phyloP scores from a whole-genome alignment of 2,113 vertebrate genomes.

The Ochotona curzoniae region DNA sequence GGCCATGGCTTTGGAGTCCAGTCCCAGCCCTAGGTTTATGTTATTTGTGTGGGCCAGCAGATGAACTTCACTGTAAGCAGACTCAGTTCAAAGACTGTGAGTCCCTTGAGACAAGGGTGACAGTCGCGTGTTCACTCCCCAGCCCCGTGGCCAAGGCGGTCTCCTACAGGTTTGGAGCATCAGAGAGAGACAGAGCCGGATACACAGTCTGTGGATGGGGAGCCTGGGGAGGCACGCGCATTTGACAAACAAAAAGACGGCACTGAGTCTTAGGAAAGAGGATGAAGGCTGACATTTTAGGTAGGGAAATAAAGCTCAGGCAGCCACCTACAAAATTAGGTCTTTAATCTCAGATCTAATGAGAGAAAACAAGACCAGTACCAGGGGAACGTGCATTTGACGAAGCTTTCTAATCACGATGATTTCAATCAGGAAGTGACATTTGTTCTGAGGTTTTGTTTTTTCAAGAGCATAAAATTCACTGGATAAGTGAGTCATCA shows the following conservation, averaged over 20 bases:
- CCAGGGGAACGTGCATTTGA: too few species aligned
- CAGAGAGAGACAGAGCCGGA: background rate
- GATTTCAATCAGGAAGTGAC: background rate
- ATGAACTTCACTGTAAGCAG: too few species aligned
- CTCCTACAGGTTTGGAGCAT: background rate
- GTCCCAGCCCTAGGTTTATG: too few species aligned
- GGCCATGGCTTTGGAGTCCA: too few species aligned
- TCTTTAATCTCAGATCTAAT: background rate
- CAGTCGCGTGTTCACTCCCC: background rate
- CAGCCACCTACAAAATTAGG: background rate
- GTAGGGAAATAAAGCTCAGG: background rate
- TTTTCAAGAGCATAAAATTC: background rate
- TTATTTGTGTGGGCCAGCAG: too few species aligned
- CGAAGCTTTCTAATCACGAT: background rate
- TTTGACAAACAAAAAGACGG: too few species aligned
- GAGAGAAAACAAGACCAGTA: too few species aligned
- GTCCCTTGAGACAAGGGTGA: too few species aligned
- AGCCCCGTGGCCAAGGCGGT: background rate
- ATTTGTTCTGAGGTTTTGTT: background rate
- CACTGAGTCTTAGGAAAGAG: too few species aligned
- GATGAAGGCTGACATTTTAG: background rate
- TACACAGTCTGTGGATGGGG: too few species aligned
- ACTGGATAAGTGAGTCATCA: background rate
- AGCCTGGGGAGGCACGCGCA: too few species aligned
- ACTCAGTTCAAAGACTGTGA: too few species aligned